Evolutionary conservation across 1,140 invertebrate genomes (phyloP).

Genomic region (Drosophila repletoides): DNA sequence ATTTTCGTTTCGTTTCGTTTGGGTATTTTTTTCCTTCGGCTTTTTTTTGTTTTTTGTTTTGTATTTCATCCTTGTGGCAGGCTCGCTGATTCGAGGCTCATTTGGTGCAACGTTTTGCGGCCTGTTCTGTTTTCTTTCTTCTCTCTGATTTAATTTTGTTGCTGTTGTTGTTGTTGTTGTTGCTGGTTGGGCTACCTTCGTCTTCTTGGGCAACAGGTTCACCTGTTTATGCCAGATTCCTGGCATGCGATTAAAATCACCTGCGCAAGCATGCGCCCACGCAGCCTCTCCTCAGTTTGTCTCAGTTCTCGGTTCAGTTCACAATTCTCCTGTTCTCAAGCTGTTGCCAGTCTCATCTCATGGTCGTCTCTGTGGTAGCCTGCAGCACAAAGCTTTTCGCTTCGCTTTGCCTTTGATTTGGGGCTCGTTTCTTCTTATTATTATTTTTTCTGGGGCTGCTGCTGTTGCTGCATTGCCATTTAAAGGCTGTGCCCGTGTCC

Average conservation of each 20-base stretch:
- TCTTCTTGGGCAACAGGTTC: slow-evolving; percentile 51
- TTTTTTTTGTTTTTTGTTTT: too few relatives aligned
- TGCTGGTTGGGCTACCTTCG: slow-evolving; percentile 29
- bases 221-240: slow-evolving; percentile 82
- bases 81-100: too few relatives aligned
- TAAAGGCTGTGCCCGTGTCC: slow-evolving; percentile 64
- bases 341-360: not conserved
- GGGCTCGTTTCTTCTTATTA: slow-evolving; percentile 6
- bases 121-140: too few relatives aligned
- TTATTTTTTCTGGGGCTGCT: slow-evolving; percentile 13
- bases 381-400: slow-evolving; percentile 16
- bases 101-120: slow-evolving; percentile 22
- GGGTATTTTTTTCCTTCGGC: slow-evolving; percentile 35
- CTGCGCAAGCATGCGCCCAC: slow-evolving; percentile 80
- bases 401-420: slow-evolving; percentile 41
- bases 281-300: slow-evolving; percentile 42
- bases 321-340: not conserved
- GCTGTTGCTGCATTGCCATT: slow-evolving; percentile 33
- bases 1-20: slow-evolving; percentile 77
- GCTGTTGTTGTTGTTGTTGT: slow-evolving; percentile 23
- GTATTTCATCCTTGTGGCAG: too few relatives aligned
- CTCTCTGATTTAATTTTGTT: slow-evolving; percentile 71
- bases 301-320: slow-evolving; percentile 15
- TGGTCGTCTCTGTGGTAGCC: slow-evolving; percentile 3
- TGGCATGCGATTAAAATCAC: slow-evolving; percentile 82